Evolutionary conservation across 1,140 invertebrate genomes (phyloP).

Genomic region (Drosophila funebris): DNA sequence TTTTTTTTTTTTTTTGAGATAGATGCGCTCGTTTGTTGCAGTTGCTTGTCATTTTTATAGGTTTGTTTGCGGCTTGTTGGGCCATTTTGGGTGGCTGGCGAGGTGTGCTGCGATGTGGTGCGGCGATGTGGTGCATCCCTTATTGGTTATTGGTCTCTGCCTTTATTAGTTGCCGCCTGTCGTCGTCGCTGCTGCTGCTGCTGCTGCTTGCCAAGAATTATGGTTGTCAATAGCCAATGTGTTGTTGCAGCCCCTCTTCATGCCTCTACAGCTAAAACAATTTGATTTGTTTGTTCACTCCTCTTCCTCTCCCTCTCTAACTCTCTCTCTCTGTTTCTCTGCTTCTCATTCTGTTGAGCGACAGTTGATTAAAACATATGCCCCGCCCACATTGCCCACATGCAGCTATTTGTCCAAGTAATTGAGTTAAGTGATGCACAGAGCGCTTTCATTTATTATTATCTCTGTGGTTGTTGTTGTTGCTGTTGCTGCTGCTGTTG

Average conservation of each 20-base stretch:
- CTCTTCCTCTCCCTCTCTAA: constrained; percentile 40
- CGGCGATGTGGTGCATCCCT: constrained; percentile 10
- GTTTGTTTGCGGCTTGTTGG: constrained; percentile 70
- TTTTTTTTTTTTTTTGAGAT: too few relatives aligned
- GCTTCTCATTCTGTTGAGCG: background rate
- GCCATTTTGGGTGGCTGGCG: constrained; percentile 25
- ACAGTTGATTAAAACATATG: constrained; percentile 45
- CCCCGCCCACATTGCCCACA: background rate
- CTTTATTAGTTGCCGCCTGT: constrained; percentile 69
- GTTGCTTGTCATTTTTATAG: constrained; percentile 79
- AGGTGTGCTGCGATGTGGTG: background rate
- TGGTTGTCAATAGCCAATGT: constrained; percentile 58
- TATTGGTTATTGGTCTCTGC: constrained; percentile 57
- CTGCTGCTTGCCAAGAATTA: constrained; percentile 58
- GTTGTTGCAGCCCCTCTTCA: constrained; percentile 13
- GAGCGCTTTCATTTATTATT: constrained; percentile 31
- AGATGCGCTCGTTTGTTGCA: constrained; percentile 77
- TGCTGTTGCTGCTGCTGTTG: constrained; percentile 22
- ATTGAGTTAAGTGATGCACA: constrained; percentile 50
- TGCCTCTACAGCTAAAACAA: constrained; percentile 48
- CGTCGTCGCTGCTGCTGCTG: constrained; percentile 13
- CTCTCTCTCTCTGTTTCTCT: background rate
- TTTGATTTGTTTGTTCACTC: constrained; percentile 72
- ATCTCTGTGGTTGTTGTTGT: constrained; percentile 21
- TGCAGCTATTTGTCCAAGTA: constrained; percentile 38